Base-by-base conservation (phyloP, 2,113 vertebrate genomes). In the Ginglymostoma cirratum region DNA sequence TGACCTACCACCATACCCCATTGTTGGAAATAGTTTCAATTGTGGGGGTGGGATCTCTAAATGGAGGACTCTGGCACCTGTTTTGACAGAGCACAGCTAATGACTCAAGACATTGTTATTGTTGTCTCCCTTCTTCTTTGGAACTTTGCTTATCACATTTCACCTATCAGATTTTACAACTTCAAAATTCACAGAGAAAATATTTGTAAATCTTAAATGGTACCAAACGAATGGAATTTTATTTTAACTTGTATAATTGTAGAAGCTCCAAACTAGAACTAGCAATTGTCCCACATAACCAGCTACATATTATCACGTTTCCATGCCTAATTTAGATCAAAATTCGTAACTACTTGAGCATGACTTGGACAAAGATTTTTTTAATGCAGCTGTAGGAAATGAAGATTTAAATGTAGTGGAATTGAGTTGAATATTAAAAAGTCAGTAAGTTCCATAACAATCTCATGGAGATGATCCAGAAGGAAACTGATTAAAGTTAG, bases 391-490 rank as follows among this genome's bases (percentile, higher is more conserved):
- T 55, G 24, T 38, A 55, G 27, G 52, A 65, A 34, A 65, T 17
- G 66, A 92, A n/a, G 15, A 92, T 65, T 66, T 30, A 89, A 55
- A 30, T 55, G 4, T 19, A 65, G 5, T 65, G 89, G 7, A 92
- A 66, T 38, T n/a, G 55, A 92, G n/a, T 65, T 92, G 89, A 15
- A 19, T 92, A n/a, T 92, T 92, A 55, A 92, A 61, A 92, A 65
- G 65, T 92, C 17, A 65, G 8, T 65, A 6, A 30, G n/a, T 92
- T 92, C 34, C 17, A n/a, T 17, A 92, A 89, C 55, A 92, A 65
- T 17, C 66, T 66, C 55, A 92, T 66, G 17, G 86, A 92, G 3
- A 92, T 92, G 27, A 92, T 21, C 34, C 30, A 65, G 30, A 92
- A 90, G 21, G 65, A 66, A 66, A 48, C 61, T 55, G 55, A 5